Evolutionary conservation across 1,140 invertebrate genomes (phyloP).

Genomic region (Acromyrmex echinatior): DNA sequence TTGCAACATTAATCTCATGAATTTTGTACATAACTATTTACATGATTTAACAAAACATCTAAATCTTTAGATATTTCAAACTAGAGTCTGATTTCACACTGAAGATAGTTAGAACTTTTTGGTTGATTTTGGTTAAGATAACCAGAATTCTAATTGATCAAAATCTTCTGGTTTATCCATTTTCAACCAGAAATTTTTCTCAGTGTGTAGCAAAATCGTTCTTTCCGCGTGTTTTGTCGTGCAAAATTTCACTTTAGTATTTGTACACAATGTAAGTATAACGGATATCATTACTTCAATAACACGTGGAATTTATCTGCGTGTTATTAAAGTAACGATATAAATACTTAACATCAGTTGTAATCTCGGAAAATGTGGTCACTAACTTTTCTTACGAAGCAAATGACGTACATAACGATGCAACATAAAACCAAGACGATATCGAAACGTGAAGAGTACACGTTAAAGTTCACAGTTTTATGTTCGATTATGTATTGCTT

Average conservation of each 20-base stretch:
- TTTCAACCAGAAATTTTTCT: too few relatives aligned
- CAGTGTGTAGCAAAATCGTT: too few relatives aligned
- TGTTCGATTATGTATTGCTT: slow-evolving; percentile 20
- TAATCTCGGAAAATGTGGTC: slow-evolving; percentile 52
- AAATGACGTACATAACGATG: slow-evolving; percentile 4
- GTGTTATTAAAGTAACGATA: background rate
- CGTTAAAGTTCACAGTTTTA: slow-evolving; percentile 18
- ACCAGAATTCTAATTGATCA: too few relatives aligned
- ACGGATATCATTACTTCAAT: slow-evolving; percentile 30
- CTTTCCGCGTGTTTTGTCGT: too few relatives aligned
- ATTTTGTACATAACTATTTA: background rate
- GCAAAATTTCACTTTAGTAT: background rate
- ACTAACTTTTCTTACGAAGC: slow-evolving; percentile 30
- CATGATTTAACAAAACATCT: too few relatives aligned
- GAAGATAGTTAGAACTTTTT: too few relatives aligned
- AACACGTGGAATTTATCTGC: slow-evolving; percentile 40
- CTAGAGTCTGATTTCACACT: too few relatives aligned
- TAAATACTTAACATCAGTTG: slow-evolving; percentile 53
- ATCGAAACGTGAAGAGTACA: background rate
- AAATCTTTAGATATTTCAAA: too few relatives aligned
- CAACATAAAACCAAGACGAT: slow-evolving; percentile 14
- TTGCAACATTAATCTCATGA: slow-evolving; percentile 56
- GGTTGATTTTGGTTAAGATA: too few relatives aligned
- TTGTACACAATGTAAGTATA: background rate
- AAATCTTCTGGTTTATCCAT: too few relatives aligned